Evolutionary conservation across 2,113 vertebrate genomes (phyloP).

Genomic region (Scopus umbretta): DNA sequence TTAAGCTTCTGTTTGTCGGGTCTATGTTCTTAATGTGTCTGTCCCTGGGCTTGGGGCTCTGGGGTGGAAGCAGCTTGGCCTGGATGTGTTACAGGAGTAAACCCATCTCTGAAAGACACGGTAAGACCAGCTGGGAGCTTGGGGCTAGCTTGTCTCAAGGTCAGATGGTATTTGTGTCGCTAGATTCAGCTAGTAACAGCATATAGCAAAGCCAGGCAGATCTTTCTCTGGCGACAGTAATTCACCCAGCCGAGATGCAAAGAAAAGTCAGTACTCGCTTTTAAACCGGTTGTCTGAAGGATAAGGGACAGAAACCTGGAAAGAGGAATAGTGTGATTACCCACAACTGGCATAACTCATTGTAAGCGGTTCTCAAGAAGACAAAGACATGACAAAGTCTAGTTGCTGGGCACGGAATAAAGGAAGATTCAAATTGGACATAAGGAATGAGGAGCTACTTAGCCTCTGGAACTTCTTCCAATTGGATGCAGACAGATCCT

Average conservation of each 20-base stretch:
- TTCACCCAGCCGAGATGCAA: not conserved
- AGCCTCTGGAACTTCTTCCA: not conserved
- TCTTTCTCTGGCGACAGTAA: not conserved
- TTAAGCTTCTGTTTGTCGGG: not conserved
- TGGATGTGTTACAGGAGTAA: not conserved
- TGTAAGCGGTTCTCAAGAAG: not conserved
- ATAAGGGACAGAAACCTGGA: not conserved
- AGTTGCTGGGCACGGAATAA: not conserved
- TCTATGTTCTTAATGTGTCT: not conserved
- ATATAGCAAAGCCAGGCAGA: rapidly evolving
- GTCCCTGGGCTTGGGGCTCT: not conserved
- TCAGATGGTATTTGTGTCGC: not conserved
- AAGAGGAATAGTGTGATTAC: not conserved
- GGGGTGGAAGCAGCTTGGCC: not conserved
- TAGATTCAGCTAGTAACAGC: not conserved
- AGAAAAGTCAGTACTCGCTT: not conserved
- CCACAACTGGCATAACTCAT: not conserved
- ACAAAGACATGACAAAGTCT: not conserved
- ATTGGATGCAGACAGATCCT: not conserved
- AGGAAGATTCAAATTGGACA: not conserved
- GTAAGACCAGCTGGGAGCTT: not conserved
- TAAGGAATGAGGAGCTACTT: not conserved
- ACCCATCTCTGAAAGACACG: rapidly evolving
- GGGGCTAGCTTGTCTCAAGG: not conserved
- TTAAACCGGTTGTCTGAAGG: not conserved